Percentiles rank a stretch among this genome's conserved stretches.
These are phyloP conservation scores for Threskiornis aethiopicus DNA, from an alignment of 2,797 vertebrate species.

Conservation along the genomic window DNA sequence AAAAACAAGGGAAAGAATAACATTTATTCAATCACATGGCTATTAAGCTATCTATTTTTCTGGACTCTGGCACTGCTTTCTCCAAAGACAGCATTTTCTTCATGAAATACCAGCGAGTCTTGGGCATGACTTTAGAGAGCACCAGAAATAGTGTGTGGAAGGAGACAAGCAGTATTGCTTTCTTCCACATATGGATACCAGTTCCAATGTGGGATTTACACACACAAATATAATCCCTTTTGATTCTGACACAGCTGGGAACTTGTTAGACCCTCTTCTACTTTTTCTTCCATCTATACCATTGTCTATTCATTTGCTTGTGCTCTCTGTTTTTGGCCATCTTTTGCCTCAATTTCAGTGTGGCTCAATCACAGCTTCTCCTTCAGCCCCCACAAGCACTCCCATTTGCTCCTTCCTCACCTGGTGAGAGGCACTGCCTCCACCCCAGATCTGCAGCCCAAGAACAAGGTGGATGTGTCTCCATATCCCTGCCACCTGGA, in stretches of 20 bases:
- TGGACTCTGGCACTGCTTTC: neutral
- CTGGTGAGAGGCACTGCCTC: neutral
- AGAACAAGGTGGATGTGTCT: fast-evolving
- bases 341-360: neutral
- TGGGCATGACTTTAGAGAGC: neutral
- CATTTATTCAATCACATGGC: neutral
- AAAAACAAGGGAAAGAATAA: slow-evolving; percentile 8
- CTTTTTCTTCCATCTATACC: neutral
- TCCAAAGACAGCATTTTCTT: neutral
- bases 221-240: neutral
- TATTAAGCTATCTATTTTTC: neutral
- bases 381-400: neutral
- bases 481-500: neutral
- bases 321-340: neutral
- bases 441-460: neutral
- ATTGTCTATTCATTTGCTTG: neutral
- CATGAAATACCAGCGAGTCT: neutral
- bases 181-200: neutral
- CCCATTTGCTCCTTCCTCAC: fast-evolving
- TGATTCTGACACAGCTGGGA: neutral
- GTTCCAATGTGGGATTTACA: neutral
- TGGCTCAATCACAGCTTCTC: neutral
- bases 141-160: slow-evolving; percentile 9
- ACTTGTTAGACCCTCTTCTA: neutral
- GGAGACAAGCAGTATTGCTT: neutral